phyloP scores from a whole-genome alignment of 2,797 vertebrate genomes.

The Otolemur crassicaudatus region DNA sequence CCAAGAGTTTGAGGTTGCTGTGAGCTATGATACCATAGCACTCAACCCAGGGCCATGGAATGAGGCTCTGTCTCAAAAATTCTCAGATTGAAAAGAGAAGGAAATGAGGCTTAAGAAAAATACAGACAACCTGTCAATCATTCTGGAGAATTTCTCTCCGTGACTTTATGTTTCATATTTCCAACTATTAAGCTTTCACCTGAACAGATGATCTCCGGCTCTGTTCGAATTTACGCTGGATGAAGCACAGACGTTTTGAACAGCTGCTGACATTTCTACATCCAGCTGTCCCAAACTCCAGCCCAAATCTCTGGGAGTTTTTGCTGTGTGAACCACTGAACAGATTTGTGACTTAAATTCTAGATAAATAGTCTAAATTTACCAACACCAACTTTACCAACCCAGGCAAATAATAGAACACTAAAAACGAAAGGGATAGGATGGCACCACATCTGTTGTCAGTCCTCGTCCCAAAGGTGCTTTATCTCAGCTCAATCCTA shows the following conservation, averaged over 20 bases:
- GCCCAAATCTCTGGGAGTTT: slow-evolving; percentile 6
- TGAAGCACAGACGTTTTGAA: slow-evolving; percentile 12
- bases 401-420: slow-evolving; percentile 51
- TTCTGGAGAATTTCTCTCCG: background rate
- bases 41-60: too few relatives aligned
- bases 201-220: background rate
- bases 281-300: slow-evolving; percentile 56
- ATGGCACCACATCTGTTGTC: slow-evolving; percentile 58
- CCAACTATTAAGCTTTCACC: background rate
- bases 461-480: background rate
- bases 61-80: background rate
- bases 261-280: slow-evolving; percentile 75
- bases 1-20: too few relatives aligned
- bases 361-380: slow-evolving; percentile 72
- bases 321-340: slow-evolving; percentile 56
- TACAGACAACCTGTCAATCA: background rate
- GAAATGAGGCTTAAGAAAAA: background rate
- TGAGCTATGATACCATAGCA: too few relatives aligned
- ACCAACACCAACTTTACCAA: slow-evolving; percentile 53
- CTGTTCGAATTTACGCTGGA: background rate
- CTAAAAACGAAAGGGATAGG: slow-evolving; percentile 46
- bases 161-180: background rate
- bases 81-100: background rate
- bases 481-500: slow-evolving; percentile 9
- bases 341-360: slow-evolving; percentile 72